These are phyloP conservation scores for Corythoichthys haematopterus DNA, from an alignment of 2,113 vertebrate genomes.

Conservation along the genomic window DNA sequence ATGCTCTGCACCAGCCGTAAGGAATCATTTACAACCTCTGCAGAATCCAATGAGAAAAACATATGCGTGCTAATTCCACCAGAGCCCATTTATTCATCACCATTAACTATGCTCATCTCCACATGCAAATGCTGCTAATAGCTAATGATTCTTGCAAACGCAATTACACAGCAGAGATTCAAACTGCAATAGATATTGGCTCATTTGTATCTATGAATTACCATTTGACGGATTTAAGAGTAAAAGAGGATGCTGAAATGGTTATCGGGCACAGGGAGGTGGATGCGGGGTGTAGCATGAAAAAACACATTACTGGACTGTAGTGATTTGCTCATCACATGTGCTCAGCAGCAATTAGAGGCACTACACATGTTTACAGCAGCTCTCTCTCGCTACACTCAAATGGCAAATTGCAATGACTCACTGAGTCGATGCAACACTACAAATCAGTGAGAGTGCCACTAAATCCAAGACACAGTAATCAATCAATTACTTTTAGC, in stretches of 20 bases:
- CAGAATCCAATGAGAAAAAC: slow-evolving; percentile 37
- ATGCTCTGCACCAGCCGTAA: slow-evolving; percentile 9
- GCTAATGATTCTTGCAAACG: slow-evolving; percentile 32
- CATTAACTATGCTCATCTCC: slow-evolving; percentile 48
- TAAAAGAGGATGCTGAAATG: slow-evolving; percentile 21
- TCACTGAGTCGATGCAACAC: slow-evolving; percentile 37
- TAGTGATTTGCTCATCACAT: slow-evolving; percentile 18
- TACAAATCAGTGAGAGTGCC: slow-evolving; percentile 8
- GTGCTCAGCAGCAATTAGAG: slow-evolving; percentile 12
- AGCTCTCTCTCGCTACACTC: slow-evolving; percentile 23
- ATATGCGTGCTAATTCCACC: slow-evolving; percentile 41
- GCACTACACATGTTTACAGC: slow-evolving; percentile 23
- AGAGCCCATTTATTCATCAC: slow-evolving; percentile 41
- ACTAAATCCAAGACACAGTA: slow-evolving; percentile 16
- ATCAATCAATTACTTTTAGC: slow-evolving; percentile 27
- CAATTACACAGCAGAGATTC: slow-evolving; percentile 45
- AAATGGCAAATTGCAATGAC: slow-evolving; percentile 10
- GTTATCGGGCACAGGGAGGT: slow-evolving; percentile 16
- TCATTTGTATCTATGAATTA: slow-evolving; percentile 53
- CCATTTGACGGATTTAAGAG: slow-evolving; percentile 37
- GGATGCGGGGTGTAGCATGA: neutral
- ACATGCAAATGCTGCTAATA: slow-evolving; percentile 40
- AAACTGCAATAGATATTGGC: slow-evolving; percentile 36
- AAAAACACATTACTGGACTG: slow-evolving; percentile 5
- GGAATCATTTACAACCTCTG: slow-evolving; percentile 26